phyloP scores from a whole-genome alignment of 2,888 invertebrate species.

The Tillus elongatus region DNA sequence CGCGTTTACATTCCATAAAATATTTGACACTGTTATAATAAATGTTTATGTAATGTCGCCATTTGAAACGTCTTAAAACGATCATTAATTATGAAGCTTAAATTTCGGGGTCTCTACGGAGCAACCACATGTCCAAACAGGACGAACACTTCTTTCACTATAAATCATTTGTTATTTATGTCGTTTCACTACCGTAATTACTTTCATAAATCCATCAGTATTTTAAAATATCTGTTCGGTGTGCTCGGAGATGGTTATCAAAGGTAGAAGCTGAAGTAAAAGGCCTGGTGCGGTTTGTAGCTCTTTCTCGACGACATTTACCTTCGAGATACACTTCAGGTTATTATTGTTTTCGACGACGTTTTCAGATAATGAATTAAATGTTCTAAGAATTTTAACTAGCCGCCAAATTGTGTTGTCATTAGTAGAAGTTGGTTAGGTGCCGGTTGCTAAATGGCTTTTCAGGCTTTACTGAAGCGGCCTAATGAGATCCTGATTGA shows the following conservation, averaged over 20 bases:
- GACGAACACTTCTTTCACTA: slow-evolving; percentile 11
- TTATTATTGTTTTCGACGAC: slow-evolving; percentile 12
- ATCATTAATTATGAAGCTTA: background rate
- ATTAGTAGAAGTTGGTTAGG: background rate
- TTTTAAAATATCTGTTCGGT: slow-evolving; percentile 30
- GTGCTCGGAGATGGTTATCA: slow-evolving; percentile 31
- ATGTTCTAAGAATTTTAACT: slow-evolving; percentile 22
- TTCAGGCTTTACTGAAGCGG: no score
- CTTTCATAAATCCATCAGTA: slow-evolving; percentile 36
- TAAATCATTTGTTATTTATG: slow-evolving; percentile 36
- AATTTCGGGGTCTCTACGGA: background rate
- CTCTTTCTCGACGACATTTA: slow-evolving; percentile 2
- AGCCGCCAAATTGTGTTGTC: slow-evolving; percentile 19
- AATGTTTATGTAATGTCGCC: slow-evolving; percentile 1
- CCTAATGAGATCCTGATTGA: no score
- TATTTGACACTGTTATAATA: background rate
- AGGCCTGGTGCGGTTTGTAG: slow-evolving; percentile 4
- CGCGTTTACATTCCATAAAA: no score
- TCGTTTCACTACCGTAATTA: slow-evolving; percentile 35
- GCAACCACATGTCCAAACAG: slow-evolving; percentile 4
- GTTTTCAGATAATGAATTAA: slow-evolving; percentile 21
- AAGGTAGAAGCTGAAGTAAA: slow-evolving; percentile 6
- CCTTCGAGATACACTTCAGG: background rate
- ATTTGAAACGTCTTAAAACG: slow-evolving; percentile 1
- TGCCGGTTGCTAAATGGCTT: background rate